These are phyloP conservation scores for Mythimna albipuncta DNA, from an alignment of 2,888 invertebrate species.

Conservation along the genomic window DNA sequence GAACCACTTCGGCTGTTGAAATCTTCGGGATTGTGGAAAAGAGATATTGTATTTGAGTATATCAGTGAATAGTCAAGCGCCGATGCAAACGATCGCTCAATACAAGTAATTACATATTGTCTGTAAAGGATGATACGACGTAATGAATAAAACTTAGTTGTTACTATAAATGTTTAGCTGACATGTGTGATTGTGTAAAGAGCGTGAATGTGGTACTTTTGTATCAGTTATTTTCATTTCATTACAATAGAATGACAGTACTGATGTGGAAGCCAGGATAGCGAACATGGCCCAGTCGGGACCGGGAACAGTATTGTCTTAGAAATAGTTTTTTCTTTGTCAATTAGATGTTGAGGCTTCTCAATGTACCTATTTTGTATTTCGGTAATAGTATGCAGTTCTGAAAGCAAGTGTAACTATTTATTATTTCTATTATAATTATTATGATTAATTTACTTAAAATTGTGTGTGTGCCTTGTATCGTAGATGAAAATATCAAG, in stretches of 20 bases:
- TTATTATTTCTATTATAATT: slow-evolving; percentile 87
- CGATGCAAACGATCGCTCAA: slow-evolving; percentile 79
- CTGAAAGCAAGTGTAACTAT: slow-evolving; percentile 85
- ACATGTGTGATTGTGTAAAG: slow-evolving; percentile 87
- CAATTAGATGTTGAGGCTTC: slow-evolving; percentile 79
- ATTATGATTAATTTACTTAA: slow-evolving; percentile 87
- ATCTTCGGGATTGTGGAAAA: slow-evolving; percentile 30
- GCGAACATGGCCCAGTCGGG: slow-evolving; percentile 51
- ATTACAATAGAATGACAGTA: slow-evolving; percentile 75
- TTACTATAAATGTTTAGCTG: slow-evolving; percentile 91
- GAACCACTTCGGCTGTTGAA: slow-evolving; percentile 34
- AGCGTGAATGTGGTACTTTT: slow-evolving; percentile 86
- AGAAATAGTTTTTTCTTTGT: slow-evolving; percentile 78
- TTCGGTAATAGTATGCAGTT: slow-evolving; percentile 81
- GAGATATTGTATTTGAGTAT: slow-evolving; percentile 21
- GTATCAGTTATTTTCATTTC: slow-evolving; percentile 82
- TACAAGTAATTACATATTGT: slow-evolving; percentile 85
- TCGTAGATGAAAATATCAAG: slow-evolving; percentile 92
- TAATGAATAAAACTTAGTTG: slow-evolving; percentile 88
- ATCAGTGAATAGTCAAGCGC: slow-evolving; percentile 81
- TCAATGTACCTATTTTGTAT: slow-evolving; percentile 75
- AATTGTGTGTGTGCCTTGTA: slow-evolving; percentile 94
- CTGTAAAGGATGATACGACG: slow-evolving; percentile 85
- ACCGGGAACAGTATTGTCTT: slow-evolving; percentile 71
- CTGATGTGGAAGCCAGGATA: slow-evolving; percentile 63